Evolutionary conservation across 2,113 vertebrate species (phyloP).

Genomic region (Pseudois nayaur): DNA sequence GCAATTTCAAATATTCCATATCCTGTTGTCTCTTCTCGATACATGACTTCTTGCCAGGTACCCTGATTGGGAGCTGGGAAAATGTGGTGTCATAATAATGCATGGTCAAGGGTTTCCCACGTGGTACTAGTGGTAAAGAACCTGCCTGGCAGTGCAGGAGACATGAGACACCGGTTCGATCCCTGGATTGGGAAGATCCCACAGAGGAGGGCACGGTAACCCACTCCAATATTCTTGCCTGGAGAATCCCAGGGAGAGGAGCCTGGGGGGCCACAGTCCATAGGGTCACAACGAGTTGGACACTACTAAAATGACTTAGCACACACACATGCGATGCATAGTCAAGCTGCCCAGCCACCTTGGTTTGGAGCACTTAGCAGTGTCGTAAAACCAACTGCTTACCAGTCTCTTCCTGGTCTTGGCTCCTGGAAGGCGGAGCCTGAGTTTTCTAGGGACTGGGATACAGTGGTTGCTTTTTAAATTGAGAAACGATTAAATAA

Average conservation of each 20-base stretch:
- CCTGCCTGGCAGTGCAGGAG: background rate
- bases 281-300: rapidly evolving
- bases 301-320: background rate
- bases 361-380: background rate
- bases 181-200: background rate
- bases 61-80: background rate
- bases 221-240: background rate
- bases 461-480: background rate
- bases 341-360: background rate
- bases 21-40: background rate
- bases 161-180: background rate
- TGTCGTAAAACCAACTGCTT: rapidly evolving
- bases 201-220: background rate
- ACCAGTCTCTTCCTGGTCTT: background rate
- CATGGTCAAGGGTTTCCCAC: background rate
- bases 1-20: background rate
- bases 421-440: background rate
- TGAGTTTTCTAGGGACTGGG: background rate
- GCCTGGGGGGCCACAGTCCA: background rate
- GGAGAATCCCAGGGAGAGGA: background rate
- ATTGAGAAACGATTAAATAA: background rate
- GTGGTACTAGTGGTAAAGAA: background rate
- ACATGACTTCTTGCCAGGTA: background rate
- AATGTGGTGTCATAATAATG: rapidly evolving
- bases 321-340: rapidly evolving